phyloP scores from a whole-genome alignment of 2,113 vertebrate genomes.

The Melanerpes aurifrons region DNA sequence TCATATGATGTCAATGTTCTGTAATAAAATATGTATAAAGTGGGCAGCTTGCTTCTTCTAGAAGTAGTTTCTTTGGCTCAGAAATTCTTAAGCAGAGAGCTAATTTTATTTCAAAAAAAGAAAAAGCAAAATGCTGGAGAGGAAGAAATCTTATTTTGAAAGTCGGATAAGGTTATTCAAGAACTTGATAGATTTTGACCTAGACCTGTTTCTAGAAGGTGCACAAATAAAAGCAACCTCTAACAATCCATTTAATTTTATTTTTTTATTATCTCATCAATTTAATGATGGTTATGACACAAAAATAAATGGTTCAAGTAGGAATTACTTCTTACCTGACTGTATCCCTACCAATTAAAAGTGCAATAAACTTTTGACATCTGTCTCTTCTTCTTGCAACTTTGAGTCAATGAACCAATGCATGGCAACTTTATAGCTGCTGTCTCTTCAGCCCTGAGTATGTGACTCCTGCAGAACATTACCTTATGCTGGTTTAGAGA shows the following conservation, averaged over 20 bases:
- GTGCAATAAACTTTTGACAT: background rate
- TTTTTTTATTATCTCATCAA: background rate
- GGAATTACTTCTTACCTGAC: background rate
- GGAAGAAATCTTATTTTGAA: background rate
- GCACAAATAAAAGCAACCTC: background rate
- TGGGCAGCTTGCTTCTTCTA: background rate
- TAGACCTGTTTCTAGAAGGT: background rate
- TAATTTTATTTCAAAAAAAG: background rate
- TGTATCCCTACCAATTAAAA: background rate
- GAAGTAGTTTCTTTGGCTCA: background rate
- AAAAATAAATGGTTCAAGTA: background rate
- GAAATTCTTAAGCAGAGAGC: background rate
- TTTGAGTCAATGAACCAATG: background rate
- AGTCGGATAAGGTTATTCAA: background rate
- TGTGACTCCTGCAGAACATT: background rate
- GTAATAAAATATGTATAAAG: background rate
- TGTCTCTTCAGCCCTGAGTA: background rate
- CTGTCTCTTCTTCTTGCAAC: background rate
- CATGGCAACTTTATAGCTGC: background rate
- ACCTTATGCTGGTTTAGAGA: background rate
- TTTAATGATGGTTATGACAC: background rate
- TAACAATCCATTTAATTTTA: background rate
- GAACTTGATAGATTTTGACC: background rate
- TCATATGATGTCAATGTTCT: background rate
- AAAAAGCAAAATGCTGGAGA: rapidly evolving